phyloP scores from a whole-genome alignment of 2,113 vertebrate species.

The Bambusicola thoracicus region DNA sequence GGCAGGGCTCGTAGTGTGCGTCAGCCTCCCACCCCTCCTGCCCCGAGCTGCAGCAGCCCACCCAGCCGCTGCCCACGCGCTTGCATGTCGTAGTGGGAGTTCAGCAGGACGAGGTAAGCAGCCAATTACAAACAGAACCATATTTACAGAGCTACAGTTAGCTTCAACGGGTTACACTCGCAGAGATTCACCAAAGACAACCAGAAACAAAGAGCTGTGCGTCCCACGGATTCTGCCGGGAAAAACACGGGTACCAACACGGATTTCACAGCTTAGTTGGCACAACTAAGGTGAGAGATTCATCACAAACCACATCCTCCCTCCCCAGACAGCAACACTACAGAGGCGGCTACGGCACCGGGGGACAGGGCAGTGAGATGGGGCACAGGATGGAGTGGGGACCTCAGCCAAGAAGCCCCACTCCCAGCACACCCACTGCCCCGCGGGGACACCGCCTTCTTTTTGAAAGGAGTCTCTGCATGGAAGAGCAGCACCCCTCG shows the following conservation, averaged over 20 bases:
- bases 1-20: background rate
- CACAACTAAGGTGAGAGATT: background rate
- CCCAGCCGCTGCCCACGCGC: background rate
- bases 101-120: background rate
- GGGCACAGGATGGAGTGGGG: background rate
- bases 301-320: background rate
- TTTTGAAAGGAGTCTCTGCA: background rate
- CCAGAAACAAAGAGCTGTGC: background rate
- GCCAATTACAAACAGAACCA: background rate
- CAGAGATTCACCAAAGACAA: background rate
- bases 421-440: background rate
- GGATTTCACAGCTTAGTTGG: conserved; percentile 58
- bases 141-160: conserved; percentile 57
- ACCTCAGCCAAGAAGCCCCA: background rate
- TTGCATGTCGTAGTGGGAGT: background rate
- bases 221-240: background rate
- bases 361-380: background rate
- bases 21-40: background rate
- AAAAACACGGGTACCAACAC: background rate
- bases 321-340: background rate
- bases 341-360: background rate
- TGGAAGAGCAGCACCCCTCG: conserved; percentile 11
- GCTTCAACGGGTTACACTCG: background rate
- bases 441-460: background rate
- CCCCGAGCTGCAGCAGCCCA: background rate